A percentile compares a stretch with the other conserved stretches of the same genome.
Evolutionary conservation across 23 tunicate genomes (phyloP).

Genomic region (Trididemnum miniatum): DNA sequence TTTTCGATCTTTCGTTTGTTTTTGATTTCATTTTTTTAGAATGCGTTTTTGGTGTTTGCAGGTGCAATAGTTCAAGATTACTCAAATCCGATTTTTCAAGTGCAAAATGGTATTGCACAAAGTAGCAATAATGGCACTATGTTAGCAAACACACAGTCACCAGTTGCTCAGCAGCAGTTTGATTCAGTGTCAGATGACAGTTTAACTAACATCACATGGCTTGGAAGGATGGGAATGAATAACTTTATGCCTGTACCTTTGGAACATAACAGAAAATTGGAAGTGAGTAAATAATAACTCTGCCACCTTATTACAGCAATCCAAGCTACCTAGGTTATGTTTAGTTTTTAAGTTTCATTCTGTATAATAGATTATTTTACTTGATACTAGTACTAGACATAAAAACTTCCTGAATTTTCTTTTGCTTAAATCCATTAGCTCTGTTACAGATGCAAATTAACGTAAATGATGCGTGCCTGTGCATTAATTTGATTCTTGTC

Average conservation of each 20-base stretch:
- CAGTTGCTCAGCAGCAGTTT: not conserved
- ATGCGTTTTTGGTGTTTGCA: not conserved
- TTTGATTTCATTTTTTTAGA: not conserved
- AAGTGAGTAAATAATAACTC: not conserved
- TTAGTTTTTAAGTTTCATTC: no score
- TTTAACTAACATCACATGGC: conserved; percentile 84
- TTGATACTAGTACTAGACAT: not conserved
- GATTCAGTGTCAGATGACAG: conserved; percentile 59
- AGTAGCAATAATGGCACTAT: not conserved
- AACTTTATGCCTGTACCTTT: conserved; percentile 75
- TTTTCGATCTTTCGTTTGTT: no score
- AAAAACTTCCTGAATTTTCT: no score
- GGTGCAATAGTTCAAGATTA: conserved; percentile 34
- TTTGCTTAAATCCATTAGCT: no score
- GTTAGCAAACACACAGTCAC: not conserved
- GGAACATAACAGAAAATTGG: conserved; percentile 48
- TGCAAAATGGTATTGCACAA: not conserved
- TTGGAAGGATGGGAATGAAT: conserved; percentile 83
- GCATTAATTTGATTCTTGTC: no score
- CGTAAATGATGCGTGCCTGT: no score
- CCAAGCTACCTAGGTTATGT: no score
- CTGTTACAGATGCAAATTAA: no score
- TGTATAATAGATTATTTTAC: no score
- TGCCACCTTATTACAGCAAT: no score
- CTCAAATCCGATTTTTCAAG: conserved; percentile 3